phyloP scores from a whole-genome alignment of 2,888 invertebrate genomes.

The Cremastobaeus sp. region DNA sequence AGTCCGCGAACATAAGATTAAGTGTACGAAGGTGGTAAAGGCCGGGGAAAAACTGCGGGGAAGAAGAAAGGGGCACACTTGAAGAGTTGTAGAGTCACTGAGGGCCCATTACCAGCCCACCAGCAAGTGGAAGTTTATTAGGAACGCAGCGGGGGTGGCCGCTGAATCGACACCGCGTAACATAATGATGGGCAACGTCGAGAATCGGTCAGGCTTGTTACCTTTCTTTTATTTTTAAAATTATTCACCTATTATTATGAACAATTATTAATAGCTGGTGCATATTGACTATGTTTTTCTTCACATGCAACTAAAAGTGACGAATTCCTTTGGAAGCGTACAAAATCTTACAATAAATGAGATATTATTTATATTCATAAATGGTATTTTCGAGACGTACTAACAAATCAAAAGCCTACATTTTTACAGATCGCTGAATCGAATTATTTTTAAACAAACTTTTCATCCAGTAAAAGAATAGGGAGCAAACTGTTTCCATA shows the following conservation, averaged over 20 bases:
- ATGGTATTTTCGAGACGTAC: too few species aligned
- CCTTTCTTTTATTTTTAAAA: constrained; percentile 59
- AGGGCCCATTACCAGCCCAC: constrained; percentile 75
- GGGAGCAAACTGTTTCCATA: too few species aligned
- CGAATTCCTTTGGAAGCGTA: too few species aligned
- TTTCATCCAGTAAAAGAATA: too few species aligned
- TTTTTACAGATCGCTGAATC: too few species aligned
- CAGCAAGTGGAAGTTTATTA: constrained; percentile 77
- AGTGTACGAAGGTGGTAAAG: constrained; percentile 55
- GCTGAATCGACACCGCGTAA: constrained; percentile 73
- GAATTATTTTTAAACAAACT: too few species aligned
- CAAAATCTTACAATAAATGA: too few species aligned
- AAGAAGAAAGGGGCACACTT: constrained; percentile 35
- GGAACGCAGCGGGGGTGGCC: constrained; percentile 78
- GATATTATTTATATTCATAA: too few species aligned
- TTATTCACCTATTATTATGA: constrained; percentile 70
- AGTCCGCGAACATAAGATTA: constrained; percentile 37
- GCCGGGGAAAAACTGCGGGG: constrained; percentile 38
- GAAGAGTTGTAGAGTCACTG: constrained; percentile 76
- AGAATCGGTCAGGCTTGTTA: constrained; percentile 77
- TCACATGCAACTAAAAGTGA: too few species aligned
- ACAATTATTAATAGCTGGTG: constrained; percentile 75
- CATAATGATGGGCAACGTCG: constrained; percentile 64
- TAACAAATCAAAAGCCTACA: too few species aligned
- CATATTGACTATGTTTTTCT: too few species aligned